Percentiles rank a stretch among this genome's conserved stretches.
Conservation (phyloP, 2,113 vertebrate species). For the Pseudonaja textilis region DNA sequence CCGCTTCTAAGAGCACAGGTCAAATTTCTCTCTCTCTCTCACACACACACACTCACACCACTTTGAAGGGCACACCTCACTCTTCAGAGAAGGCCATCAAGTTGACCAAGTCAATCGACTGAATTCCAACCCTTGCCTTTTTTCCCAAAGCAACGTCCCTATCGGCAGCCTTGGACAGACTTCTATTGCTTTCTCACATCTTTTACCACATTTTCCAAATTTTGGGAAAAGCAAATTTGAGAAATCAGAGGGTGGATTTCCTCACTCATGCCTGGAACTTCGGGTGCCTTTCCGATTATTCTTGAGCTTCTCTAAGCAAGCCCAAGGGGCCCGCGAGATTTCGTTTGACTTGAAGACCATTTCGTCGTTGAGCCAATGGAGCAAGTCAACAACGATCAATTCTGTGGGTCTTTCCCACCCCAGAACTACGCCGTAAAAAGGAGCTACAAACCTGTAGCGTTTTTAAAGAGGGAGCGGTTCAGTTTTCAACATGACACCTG, state of each 20-base stretch:
- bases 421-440: too few relatives aligned
- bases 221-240: too few relatives aligned
- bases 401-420: background rate
- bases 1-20: background rate
- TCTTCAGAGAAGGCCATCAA: background rate
- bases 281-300: background rate
- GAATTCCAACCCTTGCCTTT: background rate
- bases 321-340: accelerated
- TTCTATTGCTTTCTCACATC: background rate
- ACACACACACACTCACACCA: background rate
- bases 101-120: background rate
- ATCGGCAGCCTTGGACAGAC: background rate
- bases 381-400: background rate
- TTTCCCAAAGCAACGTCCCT: background rate
- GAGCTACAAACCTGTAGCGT: background rate
- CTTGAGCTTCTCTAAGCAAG: too few relatives aligned
- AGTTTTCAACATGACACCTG: background rate
- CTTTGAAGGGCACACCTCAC: background rate
- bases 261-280: background rate
- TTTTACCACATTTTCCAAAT: too few relatives aligned
- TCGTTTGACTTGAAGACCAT: background rate
- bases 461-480: background rate
- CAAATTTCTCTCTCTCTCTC: background rate
- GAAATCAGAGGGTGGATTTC: background rate
- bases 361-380: background rate